phyloP scores from a whole-genome alignment of 2,797 vertebrate species.

The Xiphorhynchus erythropygius region DNA sequence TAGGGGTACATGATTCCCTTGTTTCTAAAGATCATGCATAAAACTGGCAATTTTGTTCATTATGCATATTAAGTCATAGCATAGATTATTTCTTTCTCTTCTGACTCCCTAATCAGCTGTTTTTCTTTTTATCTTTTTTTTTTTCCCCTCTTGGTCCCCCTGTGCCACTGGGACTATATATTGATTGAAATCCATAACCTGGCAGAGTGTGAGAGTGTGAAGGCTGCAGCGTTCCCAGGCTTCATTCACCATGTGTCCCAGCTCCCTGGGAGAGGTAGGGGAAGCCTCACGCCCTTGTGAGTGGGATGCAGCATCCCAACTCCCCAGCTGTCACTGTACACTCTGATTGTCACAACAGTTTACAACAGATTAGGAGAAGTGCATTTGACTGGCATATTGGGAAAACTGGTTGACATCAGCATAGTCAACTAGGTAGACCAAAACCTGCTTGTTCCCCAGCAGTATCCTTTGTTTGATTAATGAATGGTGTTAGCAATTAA shows the following conservation, averaged over 20 bases:
- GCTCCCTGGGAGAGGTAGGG: neutral
- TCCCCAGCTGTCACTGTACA: slow-evolving; percentile 54
- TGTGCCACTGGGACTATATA: neutral
- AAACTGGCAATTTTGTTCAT: neutral
- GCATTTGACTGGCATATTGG: slow-evolving; percentile 39
- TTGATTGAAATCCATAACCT: slow-evolving; percentile 76
- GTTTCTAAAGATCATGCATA: neutral
- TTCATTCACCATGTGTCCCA: slow-evolving; percentile 57
- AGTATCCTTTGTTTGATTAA: slow-evolving; percentile 64
- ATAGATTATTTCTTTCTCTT: slow-evolving; percentile 79
- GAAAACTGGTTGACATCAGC: slow-evolving; percentile 30
- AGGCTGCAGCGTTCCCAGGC: slow-evolving; percentile 77
- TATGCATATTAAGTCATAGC: neutral
- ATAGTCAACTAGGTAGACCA: slow-evolving; percentile 28
- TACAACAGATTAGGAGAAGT: slow-evolving; percentile 25
- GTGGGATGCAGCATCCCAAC: neutral
- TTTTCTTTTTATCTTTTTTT: neutral
- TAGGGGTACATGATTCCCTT: neutral
- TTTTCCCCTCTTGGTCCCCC: neutral
- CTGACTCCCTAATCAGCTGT: slow-evolving; percentile 76
- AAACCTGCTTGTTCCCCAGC: neutral
- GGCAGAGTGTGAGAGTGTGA: slow-evolving; percentile 73
- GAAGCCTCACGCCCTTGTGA: neutral
- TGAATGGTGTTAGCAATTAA: slow-evolving; percentile 43
- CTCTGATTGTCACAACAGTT: slow-evolving; percentile 36